These are phyloP conservation scores for Myiopsitta monachus DNA, from an alignment of 2,113 vertebrate genomes.

Conservation along the genomic window DNA sequence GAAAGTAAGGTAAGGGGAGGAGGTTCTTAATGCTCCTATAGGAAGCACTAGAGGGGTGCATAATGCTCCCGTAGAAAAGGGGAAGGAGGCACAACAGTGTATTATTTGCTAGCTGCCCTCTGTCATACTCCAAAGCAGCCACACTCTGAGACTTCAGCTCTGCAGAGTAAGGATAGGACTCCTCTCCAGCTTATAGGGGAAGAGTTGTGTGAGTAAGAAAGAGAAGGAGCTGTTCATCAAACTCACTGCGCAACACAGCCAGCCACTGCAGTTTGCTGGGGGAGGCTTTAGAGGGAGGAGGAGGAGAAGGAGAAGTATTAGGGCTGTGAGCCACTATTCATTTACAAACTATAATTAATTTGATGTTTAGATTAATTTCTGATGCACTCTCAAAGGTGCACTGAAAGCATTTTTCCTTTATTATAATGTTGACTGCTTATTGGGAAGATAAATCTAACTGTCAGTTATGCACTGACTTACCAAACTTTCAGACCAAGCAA, in stretches of 20 bases:
- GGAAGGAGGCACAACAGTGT: background rate
- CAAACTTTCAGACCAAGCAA: slow-evolving; percentile 73
- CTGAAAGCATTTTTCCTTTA: slow-evolving; percentile 78
- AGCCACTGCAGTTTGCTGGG: slow-evolving; percentile 37
- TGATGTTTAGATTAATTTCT: slow-evolving; percentile 81
- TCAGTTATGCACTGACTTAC: slow-evolving; percentile 75
- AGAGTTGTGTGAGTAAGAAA: background rate
- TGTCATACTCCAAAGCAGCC: background rate
- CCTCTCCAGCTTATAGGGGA: background rate
- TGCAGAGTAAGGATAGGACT: background rate
- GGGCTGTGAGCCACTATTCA: slow-evolving; percentile 71
- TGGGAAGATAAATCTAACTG: slow-evolving; percentile 78
- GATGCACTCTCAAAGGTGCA: slow-evolving; percentile 78
- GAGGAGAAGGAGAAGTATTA: slow-evolving; percentile 60
- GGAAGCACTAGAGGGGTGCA: background rate
- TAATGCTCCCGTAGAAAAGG: background rate
- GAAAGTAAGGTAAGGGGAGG: background rate
- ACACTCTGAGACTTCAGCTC: background rate
- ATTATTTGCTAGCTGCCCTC: background rate
- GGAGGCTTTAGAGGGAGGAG: slow-evolving; percentile 57
- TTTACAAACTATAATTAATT: slow-evolving; percentile 79
- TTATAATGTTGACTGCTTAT: slow-evolving; percentile 79
- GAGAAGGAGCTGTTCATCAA: slow-evolving; percentile 14
- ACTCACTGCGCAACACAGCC: background rate
- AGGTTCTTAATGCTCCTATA: background rate